Conservation (phyloP, 1,140 invertebrate species). For the Drosophila ironensis region DNA sequence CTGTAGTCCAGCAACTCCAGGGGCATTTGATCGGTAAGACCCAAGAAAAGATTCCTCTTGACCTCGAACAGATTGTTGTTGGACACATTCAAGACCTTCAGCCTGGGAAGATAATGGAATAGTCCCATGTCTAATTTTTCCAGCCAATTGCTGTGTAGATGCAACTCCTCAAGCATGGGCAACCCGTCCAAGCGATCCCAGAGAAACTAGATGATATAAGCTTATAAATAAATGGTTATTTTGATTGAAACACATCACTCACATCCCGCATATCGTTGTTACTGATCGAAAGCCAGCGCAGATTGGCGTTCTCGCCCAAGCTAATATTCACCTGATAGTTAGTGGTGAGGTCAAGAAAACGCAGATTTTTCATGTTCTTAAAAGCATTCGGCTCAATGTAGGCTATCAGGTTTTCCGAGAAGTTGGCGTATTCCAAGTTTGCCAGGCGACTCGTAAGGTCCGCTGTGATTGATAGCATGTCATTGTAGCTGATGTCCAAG, state of each 20-base stretch:
- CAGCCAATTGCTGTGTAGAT: slow-evolving; percentile 60
- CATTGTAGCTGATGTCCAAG: slow-evolving; percentile 65
- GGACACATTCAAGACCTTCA: slow-evolving; percentile 58
- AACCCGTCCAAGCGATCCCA: slow-evolving; percentile 44
- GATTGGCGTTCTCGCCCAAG: slow-evolving; percentile 34
- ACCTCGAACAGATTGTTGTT: slow-evolving; percentile 59
- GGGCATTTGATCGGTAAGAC: not conserved
- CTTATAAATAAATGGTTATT: not conserved
- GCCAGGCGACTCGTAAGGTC: slow-evolving; percentile 20
- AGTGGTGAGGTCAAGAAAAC: slow-evolving; percentile 50
- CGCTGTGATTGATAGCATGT: slow-evolving; percentile 33
- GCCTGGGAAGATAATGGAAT: slow-evolving; percentile 44
- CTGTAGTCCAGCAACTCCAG: slow-evolving; percentile 64
- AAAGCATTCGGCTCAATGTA: slow-evolving; percentile 43
- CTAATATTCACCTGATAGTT: slow-evolving; percentile 61
- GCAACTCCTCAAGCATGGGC: slow-evolving; percentile 44
- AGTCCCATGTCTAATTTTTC: slow-evolving; percentile 45
- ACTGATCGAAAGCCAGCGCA: slow-evolving; percentile 53
- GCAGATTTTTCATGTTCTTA: slow-evolving; percentile 23
- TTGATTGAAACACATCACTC: slow-evolving; percentile 23
- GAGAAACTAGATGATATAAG: slow-evolving; percentile 27
- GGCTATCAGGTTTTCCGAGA: slow-evolving; percentile 64
- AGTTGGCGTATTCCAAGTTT: slow-evolving; percentile 58
- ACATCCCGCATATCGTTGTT: slow-evolving; percentile 64
- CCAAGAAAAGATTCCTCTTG: slow-evolving; percentile 34